Evolutionary conservation across 2,888 invertebrate genomes (phyloP).

Genomic region (Cyrtodaria siliqua): DNA sequence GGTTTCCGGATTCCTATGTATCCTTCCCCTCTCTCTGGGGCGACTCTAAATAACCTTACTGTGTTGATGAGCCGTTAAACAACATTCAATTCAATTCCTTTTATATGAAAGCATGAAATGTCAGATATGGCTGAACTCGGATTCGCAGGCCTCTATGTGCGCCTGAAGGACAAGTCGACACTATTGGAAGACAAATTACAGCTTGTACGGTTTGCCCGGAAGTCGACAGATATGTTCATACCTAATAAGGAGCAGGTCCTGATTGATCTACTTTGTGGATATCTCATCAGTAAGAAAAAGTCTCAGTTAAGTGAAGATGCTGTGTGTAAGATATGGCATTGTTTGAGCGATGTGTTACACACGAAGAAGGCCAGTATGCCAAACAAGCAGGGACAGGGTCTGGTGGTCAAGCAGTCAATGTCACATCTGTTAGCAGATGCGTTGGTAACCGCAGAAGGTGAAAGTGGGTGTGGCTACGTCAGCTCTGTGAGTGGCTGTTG

Average conservation of each 20-base stretch:
- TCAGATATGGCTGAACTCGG: too few species aligned
- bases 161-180: conserved; percentile 66
- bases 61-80: too few species aligned
- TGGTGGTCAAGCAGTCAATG: conserved; percentile 67
- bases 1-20: too few species aligned
- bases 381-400: conserved; percentile 30
- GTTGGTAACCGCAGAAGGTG: conserved; percentile 12
- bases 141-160: conserved; percentile 70
- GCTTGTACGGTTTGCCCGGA: conserved; percentile 71
- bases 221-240: conserved; percentile 63
- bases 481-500: conserved; percentile 61
- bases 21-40: too few species aligned
- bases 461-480: not conserved
- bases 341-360: conserved; percentile 65
- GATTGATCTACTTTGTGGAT: conserved; percentile 69
- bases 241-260: conserved; percentile 77
- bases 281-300: conserved; percentile 75
- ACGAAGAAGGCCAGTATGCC: conserved; percentile 47
- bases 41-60: too few species aligned
- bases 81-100: too few species aligned
- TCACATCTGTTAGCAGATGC: conserved; percentile 63
- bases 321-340: conserved; percentile 62
- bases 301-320: conserved; percentile 65
- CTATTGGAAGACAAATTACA: conserved; percentile 65
- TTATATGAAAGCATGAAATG: too few species aligned